Base-by-base conservation (phyloP, 2,113 vertebrate genomes). In the Hydrochoerus hydrochaeris region DNA sequence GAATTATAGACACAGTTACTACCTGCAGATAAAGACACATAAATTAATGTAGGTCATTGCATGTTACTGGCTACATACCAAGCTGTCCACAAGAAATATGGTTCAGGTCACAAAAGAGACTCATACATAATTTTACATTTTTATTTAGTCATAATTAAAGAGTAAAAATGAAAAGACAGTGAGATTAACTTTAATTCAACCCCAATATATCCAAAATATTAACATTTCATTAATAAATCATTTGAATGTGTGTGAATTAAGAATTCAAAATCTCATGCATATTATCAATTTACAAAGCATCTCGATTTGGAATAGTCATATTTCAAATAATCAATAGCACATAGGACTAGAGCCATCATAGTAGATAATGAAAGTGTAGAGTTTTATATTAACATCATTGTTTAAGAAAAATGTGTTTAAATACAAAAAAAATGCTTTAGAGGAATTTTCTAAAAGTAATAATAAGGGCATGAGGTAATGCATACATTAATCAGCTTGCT, bases 161-260 rank as follows among this genome's bases (percentile, higher is more conserved):
- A 46, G 3, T 6, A 35, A 62, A 73, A 71, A 58, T 24, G 38
- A 26, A 46, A 65, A 90, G 20, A 6, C 38, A 93, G 7, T 19
- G 35, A 95, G 38, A 46, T 91, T 87, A 93, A 88, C 22, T 90
- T 46, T 38, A 97, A 38, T 58, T 95, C 22, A 65, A 88, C 32
- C 6, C 6, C 41, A 86, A 82, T n/a, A 96, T 10, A 73, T 32
- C 14, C 12, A 63, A 93, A 90, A 73, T 89, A 1, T 85, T 91
- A 95, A 88, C 30, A 30, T 62, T 75, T 88, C 35, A 44, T 88
- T 35, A 30, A 54, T 54, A 85, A 83, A 52, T 4, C 41, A 49
- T 85, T 77, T 93, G 7, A 81, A 7, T 30, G 54, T 28, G 28
- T 86, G 7, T 5, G 11, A 1, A 62, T 16, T 69, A 71, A 71